Percentiles rank a stretch among this genome's conserved stretches.
These are phyloP conservation scores for Coregonus clupeaformis DNA, from an alignment of 2,113 vertebrate species.

Conservation along the genomic window DNA sequence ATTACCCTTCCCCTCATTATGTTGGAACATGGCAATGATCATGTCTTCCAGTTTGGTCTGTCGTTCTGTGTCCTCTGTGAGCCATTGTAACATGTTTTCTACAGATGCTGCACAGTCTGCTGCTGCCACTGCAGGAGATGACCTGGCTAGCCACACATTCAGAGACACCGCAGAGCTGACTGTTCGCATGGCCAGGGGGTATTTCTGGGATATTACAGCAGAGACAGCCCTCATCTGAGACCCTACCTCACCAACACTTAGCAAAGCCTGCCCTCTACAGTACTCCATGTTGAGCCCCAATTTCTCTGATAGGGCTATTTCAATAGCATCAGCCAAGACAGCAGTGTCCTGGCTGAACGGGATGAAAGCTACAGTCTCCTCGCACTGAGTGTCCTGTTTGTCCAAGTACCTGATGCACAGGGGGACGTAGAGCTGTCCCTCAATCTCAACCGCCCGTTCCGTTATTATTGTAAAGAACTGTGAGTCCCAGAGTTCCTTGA, in stretches of 20 bases:
- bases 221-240: conserved; percentile 68
- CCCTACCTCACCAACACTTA: conserved; percentile 65
- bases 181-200: conserved; percentile 67
- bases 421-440: conserved; percentile 67
- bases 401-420: conserved; percentile 74
- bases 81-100: conserved; percentile 66
- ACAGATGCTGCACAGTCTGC: conserved; percentile 54
- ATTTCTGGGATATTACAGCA: conserved; percentile 62
- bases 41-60: conserved; percentile 68
- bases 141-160: conserved; percentile 70
- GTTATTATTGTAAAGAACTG: conserved; percentile 75
- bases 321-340: conserved; percentile 63
- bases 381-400: conserved; percentile 70
- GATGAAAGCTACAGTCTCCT: conserved; percentile 74
- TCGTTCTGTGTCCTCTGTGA: conserved; percentile 64
- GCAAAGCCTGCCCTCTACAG: conserved; percentile 71
- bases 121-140: conserved; percentile 50
- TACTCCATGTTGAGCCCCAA: conserved; percentile 78
- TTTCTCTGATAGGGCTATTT: conserved; percentile 70
- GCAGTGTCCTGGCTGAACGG: conserved; percentile 55
- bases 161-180: conserved; percentile 67
- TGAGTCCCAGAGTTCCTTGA: conserved; percentile 73
- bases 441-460: conserved; percentile 64
- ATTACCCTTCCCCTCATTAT: conserved; percentile 63
- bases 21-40: conserved; percentile 61